Conservation (phyloP, 2,888 invertebrate species). For the Chalcis sispes region DNA sequence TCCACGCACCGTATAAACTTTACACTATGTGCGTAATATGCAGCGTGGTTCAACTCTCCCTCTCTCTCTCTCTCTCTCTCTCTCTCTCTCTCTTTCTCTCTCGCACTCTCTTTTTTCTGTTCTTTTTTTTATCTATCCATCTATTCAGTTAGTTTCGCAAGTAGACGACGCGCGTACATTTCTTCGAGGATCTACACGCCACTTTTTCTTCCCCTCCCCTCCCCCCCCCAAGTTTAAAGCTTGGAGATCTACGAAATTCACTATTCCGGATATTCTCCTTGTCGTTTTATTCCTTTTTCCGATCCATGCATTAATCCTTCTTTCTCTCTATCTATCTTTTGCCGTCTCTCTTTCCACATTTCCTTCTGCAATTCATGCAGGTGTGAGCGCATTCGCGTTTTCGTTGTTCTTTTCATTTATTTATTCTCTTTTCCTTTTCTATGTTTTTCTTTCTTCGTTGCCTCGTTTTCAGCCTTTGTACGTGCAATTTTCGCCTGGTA, state of each 20-base stretch:
- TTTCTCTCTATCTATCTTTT: neutral
- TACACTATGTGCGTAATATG: no score
- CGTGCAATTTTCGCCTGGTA: neutral
- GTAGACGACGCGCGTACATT: neutral
- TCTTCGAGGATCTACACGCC: neutral
- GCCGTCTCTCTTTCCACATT: neutral
- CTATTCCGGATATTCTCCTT: slow-evolving; percentile 16
- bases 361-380: neutral
- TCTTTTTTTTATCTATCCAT: neutral
- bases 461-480: neutral
- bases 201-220: slow-evolving; percentile 10
- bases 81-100: neutral
- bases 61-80: slow-evolving; percentile 10
- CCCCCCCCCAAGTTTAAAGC: no score
- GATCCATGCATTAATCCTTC: slow-evolving; percentile 1
- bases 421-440: neutral
- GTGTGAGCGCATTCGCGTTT: neutral
- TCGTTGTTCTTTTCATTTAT: neutral
- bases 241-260: slow-evolving; percentile 37
- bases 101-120: neutral
- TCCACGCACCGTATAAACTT: no score
- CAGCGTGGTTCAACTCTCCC: no score
- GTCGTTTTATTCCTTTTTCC: neutral
- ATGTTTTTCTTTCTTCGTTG: neutral
- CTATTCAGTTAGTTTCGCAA: neutral